phyloP scores from a whole-genome alignment of 2,113 vertebrate genomes.

The Malurus elegans region DNA sequence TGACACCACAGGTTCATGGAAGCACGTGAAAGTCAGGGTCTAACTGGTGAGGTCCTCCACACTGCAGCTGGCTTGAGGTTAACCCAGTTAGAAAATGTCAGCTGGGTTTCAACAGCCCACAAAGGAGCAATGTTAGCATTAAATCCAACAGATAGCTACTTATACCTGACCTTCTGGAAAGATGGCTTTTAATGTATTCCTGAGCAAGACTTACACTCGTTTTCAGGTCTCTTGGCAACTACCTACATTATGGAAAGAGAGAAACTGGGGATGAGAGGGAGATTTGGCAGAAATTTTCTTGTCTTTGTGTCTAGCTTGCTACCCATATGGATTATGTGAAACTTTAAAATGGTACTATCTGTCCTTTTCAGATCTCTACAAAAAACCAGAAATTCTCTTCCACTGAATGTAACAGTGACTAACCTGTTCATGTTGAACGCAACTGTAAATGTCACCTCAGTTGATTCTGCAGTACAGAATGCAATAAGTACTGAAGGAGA shows the following conservation, averaged over 20 bases:
- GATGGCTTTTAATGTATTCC: neutral
- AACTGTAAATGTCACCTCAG: rapidly evolving
- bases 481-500: too few relatives aligned
- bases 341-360: neutral
- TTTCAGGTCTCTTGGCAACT: neutral
- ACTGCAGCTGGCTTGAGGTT: neutral
- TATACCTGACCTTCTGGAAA: neutral
- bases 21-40: neutral
- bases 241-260: neutral
- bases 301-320: neutral
- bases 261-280: neutral
- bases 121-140: neutral
- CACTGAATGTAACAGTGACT: rapidly evolving
- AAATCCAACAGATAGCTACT: neutral
- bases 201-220: neutral
- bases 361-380: neutral
- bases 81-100: neutral
- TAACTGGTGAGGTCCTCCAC: neutral
- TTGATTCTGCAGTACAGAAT: rapidly evolving
- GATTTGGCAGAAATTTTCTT: neutral
- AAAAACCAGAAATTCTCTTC: rapidly evolving
- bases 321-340: neutral
- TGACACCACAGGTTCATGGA: neutral
- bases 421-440: neutral
- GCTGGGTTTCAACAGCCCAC: neutral